Evolutionary conservation across 2,113 vertebrate species (phyloP), one percentile per base, ranked within the genome.

Genomic region (Xyrauchen texanus): DNA sequence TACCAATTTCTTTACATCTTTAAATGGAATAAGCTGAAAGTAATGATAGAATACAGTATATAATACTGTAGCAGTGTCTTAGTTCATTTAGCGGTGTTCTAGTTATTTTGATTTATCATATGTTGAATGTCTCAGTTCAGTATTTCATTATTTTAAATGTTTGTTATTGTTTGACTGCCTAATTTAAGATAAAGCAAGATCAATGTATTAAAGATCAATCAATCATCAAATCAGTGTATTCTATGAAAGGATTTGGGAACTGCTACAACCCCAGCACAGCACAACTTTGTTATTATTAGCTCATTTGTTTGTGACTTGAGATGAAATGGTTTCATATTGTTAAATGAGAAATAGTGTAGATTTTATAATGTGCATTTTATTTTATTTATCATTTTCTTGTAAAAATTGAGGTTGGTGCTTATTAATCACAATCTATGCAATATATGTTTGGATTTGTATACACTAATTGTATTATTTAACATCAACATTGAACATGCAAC

Each of bases 361-460:
- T 34, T 34, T 34, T 34, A 34, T 34, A 34, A 34, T 34, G 21
- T 34, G 21, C 3, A 34, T 34, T 34, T 34, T 34, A 34, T 34
- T 34, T 34, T 34, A 34, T 34, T 34, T 1, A 34, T 34, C 21
- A 1, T 34, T 34, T 34, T 34, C 21, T 34, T 77, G 15, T 49
- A 42, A 11, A 9, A 73, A 42, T 68, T 66, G 75, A 84, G 76
- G 49, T 80, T 82, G 86, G 89, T 92, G 90, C 89, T 92, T 89
- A 76, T 86, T 90, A 86, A 88, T 77, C 84, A 65, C 75, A 52
- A 89, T 88, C 90, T 92, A 92, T 93, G 91, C 91, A 92, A 93
- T 74, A 4, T 34, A n/a, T 78, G 65, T 76, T 84, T 79, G 73
- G 80, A 83, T 89, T 61, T 73, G 42, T 76, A 68, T 47, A 12